These are phyloP conservation scores for Stegostoma tigrinum DNA, from an alignment of 2,113 vertebrate genomes.

Conservation along the genomic window DNA sequence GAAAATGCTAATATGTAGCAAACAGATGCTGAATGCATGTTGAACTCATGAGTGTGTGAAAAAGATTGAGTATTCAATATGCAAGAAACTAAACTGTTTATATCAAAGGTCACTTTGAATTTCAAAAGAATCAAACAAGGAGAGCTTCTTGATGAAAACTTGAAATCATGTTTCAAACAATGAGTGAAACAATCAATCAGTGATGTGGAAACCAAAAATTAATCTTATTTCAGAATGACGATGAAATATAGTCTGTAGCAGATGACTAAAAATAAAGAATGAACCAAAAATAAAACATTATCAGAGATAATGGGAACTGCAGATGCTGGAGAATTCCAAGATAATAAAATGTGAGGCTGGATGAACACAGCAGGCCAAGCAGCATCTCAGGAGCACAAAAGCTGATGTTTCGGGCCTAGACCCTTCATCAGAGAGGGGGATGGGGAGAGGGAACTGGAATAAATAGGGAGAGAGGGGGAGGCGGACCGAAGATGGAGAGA, in stretches of 20 bases:
- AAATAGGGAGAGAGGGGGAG: no score
- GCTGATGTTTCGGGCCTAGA: no score
- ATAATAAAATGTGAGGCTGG: no score
- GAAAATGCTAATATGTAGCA: constrained; percentile 32
- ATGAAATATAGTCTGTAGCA: background rate
- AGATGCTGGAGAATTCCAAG: no score
- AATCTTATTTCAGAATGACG: constrained; percentile 11
- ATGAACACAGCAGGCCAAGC: no score
- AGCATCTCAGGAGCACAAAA: no score
- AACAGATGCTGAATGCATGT: background rate
- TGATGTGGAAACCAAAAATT: background rate
- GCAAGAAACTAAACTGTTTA: constrained; percentile 31
- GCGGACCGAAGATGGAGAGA: no score
- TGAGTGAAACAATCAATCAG: constrained; percentile 20
- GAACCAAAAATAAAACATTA: background rate
- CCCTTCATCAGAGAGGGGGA: no score
- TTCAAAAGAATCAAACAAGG: constrained; percentile 13
- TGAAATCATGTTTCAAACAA: background rate
- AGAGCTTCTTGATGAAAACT: background rate
- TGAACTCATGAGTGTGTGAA: constrained; percentile 15
- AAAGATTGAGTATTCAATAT: constrained; percentile 30
- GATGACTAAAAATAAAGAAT: background rate
- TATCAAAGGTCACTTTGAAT: constrained; percentile 32
- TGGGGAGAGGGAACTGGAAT: no score
- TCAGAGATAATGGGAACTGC: no score